phyloP scores from a whole-genome alignment of 1,140 invertebrate genomes.

The Drosophila elegans region DNA sequence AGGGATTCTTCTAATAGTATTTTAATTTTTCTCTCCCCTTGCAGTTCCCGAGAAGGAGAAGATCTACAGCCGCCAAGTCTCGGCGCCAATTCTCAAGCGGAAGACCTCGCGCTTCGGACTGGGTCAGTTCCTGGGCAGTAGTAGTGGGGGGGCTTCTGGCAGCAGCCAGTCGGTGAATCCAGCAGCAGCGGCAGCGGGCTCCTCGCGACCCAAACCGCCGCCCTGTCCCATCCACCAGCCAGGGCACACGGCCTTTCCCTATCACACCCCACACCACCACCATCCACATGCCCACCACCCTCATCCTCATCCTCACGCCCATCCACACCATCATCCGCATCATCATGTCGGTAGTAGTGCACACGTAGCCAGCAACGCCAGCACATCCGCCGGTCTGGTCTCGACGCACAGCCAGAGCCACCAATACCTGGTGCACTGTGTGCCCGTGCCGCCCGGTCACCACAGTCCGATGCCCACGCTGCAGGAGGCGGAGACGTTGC shows the following conservation, averaged over 20 bases:
- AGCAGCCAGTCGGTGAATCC: slow-evolving; percentile 70
- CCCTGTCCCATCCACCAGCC: slow-evolving; percentile 78
- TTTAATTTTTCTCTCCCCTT: neutral
- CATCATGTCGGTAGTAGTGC: slow-evolving; percentile 67
- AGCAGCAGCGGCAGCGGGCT: slow-evolving; percentile 77
- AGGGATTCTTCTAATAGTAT: neutral
- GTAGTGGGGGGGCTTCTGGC: slow-evolving; percentile 68
- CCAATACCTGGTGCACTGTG: slow-evolving; percentile 84
- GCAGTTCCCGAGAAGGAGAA: slow-evolving; percentile 92
- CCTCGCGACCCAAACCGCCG: slow-evolving; percentile 57
- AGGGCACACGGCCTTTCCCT: slow-evolving; percentile 60
- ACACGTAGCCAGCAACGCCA: slow-evolving; percentile 72
- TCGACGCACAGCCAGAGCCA: slow-evolving; percentile 83
- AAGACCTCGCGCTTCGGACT: slow-evolving; percentile 96
- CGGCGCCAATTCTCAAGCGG: slow-evolving; percentile 94
- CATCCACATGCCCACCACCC: slow-evolving; percentile 41
- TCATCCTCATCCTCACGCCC: slow-evolving; percentile 37
- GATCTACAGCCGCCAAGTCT: slow-evolving; percentile 94
- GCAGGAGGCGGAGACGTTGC: slow-evolving; percentile 72
- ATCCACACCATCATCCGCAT: slow-evolving; percentile 51
- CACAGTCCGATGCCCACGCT: slow-evolving; percentile 83
- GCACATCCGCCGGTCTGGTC: slow-evolving; percentile 51
- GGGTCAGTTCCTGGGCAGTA: slow-evolving; percentile 91
- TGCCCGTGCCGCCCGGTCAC: slow-evolving; percentile 79
- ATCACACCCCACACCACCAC: slow-evolving; percentile 46